Base-by-base conservation (phyloP, 2,113 vertebrate genomes). In the Hemicordylus capensis region DNA sequence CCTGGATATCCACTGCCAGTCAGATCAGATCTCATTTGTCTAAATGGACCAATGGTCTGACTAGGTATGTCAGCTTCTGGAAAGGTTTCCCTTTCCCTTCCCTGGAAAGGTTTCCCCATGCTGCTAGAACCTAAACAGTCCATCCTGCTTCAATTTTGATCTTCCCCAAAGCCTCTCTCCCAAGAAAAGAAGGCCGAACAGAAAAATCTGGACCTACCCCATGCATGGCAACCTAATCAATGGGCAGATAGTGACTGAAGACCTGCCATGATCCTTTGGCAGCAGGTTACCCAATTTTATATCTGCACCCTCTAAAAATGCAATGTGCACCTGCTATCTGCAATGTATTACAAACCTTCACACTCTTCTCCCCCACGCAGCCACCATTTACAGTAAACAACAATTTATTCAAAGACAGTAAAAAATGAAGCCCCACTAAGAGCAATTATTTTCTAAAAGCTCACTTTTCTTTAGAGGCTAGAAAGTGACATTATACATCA, bases 361-460 rank as follows among this genome's bases (percentile, higher is more conserved):
- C 46, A 61, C 5, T 34, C 37, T 12, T 26, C 7, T 81, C 14
- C 34, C 7, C 1, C n/a, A 17, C 3, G n/a, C n/a, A n/a, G n/a
- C 59, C 26, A 31, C 48, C 26, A 42, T 69, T 67, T 77, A 67
- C 74, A 84, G 48, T 54, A 70, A 76, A 78, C 76, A 85, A 59
- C 64, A 59, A 56, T 69, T 85, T 85, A 78, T 78, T 79, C 83
- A 85, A 85, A 70, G 75, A 69, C 51, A 61, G 39, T 85, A 59
- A 85, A 70, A 85, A 78, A 85, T 77, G 74, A 85, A 70, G 51
- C 39, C 19, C 63, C 51, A 59, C 26, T 26, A 46, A 46, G 56
- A 70, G 39, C 51, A 85, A 84, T 77, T 84, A 84, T 84, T 84
- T 84, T 77, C 75, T 59, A 78, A 85, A 85, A 70, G 51, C 54